Percentiles rank a stretch among this genome's conserved stretches.
phyloP scores from a whole-genome alignment of 2,797 vertebrate species.

The Myripristis jacobus region DNA sequence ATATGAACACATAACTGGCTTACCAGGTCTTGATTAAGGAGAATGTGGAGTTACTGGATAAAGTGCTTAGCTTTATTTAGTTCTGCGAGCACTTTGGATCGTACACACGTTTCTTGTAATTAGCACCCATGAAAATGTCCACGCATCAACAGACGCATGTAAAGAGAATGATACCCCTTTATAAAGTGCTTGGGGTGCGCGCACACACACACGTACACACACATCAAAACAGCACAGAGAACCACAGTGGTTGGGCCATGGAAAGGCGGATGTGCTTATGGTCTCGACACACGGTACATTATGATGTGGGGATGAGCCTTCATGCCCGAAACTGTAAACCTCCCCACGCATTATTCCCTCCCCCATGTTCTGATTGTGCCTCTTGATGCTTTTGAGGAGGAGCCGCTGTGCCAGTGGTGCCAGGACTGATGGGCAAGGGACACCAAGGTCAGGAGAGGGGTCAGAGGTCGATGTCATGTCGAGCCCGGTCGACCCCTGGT shows the following conservation, averaged over 20 bases:
- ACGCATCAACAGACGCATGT: conserved; percentile 76
- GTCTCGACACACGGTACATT: conserved; percentile 85
- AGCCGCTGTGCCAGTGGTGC: conserved; percentile 40
- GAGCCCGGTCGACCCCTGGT: conserved; percentile 90
- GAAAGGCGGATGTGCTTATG: conserved; percentile 80
- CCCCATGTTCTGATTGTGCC: conserved; percentile 46
- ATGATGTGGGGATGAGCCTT: conserved; percentile 74
- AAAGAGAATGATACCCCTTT: conserved; percentile 75
- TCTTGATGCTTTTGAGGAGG: conserved; percentile 51
- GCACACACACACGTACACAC: conserved; percentile 50
- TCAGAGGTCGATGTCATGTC: conserved; percentile 79
- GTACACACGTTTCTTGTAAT: conserved; percentile 73
- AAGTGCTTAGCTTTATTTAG: conserved; percentile 80
- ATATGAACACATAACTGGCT: conserved; percentile 38
- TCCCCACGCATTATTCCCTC: conserved; percentile 60
- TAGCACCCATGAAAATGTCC: conserved; percentile 86
- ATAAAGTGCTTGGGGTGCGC: conserved; percentile 80
- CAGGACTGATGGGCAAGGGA: conserved; percentile 49
- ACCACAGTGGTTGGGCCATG: conserved; percentile 81
- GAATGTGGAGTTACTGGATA: conserved; percentile 62
- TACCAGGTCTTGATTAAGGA: conserved; percentile 52
- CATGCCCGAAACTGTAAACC: conserved; percentile 67
- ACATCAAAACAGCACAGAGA: conserved; percentile 77
- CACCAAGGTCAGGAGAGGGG: conserved; percentile 53
- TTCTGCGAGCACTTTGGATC: conserved; percentile 79